phyloP scores from a whole-genome alignment of 2,888 invertebrate species.

The Athalia rosae region DNA sequence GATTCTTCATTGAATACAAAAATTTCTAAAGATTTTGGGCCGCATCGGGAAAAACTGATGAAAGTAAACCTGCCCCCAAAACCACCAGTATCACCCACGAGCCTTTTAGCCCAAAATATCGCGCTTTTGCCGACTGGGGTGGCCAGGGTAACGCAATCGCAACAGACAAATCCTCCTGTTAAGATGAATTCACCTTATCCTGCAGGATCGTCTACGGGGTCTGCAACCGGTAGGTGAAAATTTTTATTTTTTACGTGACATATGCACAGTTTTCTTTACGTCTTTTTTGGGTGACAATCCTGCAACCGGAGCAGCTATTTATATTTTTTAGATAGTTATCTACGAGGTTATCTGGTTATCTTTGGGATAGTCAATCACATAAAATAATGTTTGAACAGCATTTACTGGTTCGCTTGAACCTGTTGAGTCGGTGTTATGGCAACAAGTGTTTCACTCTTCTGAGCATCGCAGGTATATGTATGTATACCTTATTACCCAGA shows the following conservation, averaged over 20 bases:
- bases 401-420: slow-evolving; percentile 43
- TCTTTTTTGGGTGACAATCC: neutral
- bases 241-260: neutral
- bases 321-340: neutral
- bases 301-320: neutral
- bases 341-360: neutral
- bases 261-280: neutral
- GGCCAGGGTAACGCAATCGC: slow-evolving; percentile 60
- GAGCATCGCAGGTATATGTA: neutral
- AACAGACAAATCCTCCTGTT: slow-evolving; percentile 17
- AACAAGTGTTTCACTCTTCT: slow-evolving; percentile 49
- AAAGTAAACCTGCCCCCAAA: slow-evolving; percentile 59
- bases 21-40: slow-evolving; percentile 29
- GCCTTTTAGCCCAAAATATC: slow-evolving; percentile 61
- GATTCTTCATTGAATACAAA: neutral
- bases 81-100: slow-evolving; percentile 56
- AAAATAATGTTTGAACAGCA: neutral
- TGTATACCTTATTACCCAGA: neutral
- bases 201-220: slow-evolving; percentile 57
- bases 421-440: slow-evolving; percentile 51
- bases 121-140: slow-evolving; percentile 63
- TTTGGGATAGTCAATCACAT: neutral
- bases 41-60: slow-evolving; percentile 62
- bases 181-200: slow-evolving; percentile 34
- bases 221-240: slow-evolving; percentile 67